phyloP scores from a whole-genome alignment of 2,797 vertebrate species.

The Enteromius unitaeniatus region DNA sequence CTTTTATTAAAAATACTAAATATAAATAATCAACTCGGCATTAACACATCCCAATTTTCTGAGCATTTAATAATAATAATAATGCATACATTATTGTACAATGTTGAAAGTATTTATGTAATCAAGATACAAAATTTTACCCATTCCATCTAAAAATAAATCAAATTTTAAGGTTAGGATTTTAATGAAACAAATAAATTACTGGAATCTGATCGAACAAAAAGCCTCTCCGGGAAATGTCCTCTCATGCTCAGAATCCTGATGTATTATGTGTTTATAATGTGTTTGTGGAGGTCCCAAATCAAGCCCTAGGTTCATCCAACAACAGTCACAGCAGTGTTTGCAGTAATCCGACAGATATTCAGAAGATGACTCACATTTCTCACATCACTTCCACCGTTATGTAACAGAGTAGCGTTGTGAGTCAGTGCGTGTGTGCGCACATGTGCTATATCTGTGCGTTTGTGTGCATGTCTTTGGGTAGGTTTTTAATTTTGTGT shows the following conservation, averaged over 20 bases:
- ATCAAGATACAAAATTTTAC: not conserved
- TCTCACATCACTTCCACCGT: slow-evolving; percentile 32
- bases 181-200: not conserved
- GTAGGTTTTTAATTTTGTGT: slow-evolving; percentile 10
- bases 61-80: not conserved
- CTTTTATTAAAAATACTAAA: not conserved
- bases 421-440: not conserved
- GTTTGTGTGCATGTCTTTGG: not conserved
- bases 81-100: not conserved
- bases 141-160: not conserved
- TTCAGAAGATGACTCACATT: slow-evolving; percentile 36
- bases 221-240: not conserved
- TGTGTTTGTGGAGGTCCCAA: not conserved
- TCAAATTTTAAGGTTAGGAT: not conserved
- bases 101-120: not conserved
- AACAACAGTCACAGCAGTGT: slow-evolving; percentile 7
- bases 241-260: not conserved
- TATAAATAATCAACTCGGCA: not conserved
- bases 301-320: not conserved
- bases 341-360: slow-evolving; percentile 26
- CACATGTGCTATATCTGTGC: not conserved
- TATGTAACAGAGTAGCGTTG: slow-evolving; percentile 37
- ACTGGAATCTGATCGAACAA: not conserved
- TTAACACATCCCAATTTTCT: not conserved
- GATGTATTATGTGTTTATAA: not conserved